phyloP scores from a whole-genome alignment of 2,113 vertebrate genomes.

The Eulemur rufifrons region DNA sequence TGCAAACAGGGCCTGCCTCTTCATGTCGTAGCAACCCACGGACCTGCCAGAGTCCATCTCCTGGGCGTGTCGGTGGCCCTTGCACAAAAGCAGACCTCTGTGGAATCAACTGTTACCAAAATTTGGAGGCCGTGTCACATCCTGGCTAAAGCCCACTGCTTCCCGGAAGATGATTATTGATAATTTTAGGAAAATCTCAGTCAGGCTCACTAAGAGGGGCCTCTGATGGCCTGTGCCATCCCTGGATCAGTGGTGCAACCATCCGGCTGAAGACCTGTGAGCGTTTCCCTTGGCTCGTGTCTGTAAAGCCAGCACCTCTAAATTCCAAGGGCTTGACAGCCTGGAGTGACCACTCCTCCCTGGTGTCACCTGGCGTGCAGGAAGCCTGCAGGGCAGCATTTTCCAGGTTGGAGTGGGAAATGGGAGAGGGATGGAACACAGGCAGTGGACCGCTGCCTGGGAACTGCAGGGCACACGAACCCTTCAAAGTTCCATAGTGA shows the following conservation, averaged over 20 bases:
- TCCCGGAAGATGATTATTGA: neutral
- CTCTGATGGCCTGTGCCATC: neutral
- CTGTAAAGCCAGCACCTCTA: neutral
- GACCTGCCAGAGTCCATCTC: neutral
- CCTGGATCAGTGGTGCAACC: neutral
- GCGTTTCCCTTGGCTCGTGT: neutral
- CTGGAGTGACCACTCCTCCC: neutral
- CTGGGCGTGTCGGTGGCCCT: neutral
- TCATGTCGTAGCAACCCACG: neutral
- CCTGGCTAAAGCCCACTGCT: neutral
- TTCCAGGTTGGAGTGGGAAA: neutral
- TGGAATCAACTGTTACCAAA: neutral
- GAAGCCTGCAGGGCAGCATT: neutral
- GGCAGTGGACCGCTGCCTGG: neutral
- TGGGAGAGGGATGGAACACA: neutral
- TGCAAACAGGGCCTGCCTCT: slow-evolving; percentile 39
- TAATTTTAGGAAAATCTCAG: neutral
- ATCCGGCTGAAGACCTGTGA: neutral
- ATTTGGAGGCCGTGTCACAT: neutral
- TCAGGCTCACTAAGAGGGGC: neutral
- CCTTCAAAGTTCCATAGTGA: neutral
- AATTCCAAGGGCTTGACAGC: neutral
- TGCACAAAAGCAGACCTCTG: neutral
- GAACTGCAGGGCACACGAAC: neutral
- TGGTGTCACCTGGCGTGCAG: too few relatives aligned